Evolutionary conservation across 35 echinoderm and acorn worm species (phyloP), one percentile per base, ranked within the genome.

Genomic region (Patiria miniata): DNA sequence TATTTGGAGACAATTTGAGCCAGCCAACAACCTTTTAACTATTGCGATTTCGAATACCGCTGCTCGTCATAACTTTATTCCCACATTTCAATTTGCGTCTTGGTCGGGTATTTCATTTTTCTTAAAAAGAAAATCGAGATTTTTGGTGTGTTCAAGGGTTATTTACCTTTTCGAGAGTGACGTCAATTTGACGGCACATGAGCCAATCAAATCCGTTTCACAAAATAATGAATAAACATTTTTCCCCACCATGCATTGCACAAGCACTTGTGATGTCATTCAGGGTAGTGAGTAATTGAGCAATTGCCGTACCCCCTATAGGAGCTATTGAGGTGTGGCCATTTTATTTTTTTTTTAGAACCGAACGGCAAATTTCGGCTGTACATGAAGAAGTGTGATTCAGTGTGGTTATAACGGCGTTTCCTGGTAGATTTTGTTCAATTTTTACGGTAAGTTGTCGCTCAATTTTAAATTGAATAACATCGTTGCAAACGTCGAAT

Each of bases 281-380:
- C 68, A 40, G 83, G 83, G 83, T 42, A 68, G 40, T 42, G 8
- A 51, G 60, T 68, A 83, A 68, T 86, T 59, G 56, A 32, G 61
- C 83, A 86, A 68, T 86, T 86, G 57, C 12, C 6, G 52, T 86
- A 85, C 30, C 83, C 83, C 83, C 83, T 68, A 86, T 86, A 86
- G 57, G 61, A 76, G 83, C 83, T 68, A 86, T 86, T 86, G 83
- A 86, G 83, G 83, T 86, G 83, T 86, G 83, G 83, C 83, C 68
- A 59, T 53, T 52, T 68, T 86, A 68, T 50, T 73, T 73, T 73
- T 73, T 26, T 34, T 73, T 12, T 22, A 1, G 7, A 34, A 73
- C 21, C 15, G 30, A 34, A 73, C 65, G 26, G 65, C 34, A 34
- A 73, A 73, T 28, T 73, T 73, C 34, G 65, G 21, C 65, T 73